Evolutionary conservation across 2,888 invertebrate genomes (phyloP).

Genomic region (Orthosia incerta): DNA sequence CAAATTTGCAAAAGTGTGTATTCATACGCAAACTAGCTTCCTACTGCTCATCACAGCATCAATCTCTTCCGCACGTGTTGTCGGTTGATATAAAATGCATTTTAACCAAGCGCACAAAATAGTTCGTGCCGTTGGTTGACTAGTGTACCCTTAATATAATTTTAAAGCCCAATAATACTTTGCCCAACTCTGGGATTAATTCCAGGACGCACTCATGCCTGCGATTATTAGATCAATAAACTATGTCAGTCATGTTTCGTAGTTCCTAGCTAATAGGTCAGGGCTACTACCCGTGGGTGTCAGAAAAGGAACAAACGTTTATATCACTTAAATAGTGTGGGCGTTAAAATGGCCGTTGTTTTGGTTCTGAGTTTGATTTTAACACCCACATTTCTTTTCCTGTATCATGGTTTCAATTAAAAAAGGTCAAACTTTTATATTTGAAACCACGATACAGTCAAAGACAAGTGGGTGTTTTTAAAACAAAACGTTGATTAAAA

Average conservation of each 20-base stretch:
- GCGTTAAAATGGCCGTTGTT: background rate
- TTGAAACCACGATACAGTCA: background rate
- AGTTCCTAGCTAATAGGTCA: background rate
- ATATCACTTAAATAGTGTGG: slow-evolving; percentile 11
- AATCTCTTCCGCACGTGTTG: too few relatives aligned
- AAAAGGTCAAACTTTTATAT: too few relatives aligned
- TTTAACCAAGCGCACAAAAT: too few relatives aligned
- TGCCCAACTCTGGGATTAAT: background rate
- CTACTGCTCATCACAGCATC: too few relatives aligned
- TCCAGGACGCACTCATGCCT: too few relatives aligned
- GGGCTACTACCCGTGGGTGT: background rate
- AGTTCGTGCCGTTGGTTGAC: too few relatives aligned
- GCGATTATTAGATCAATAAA: background rate
- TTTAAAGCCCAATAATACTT: background rate
- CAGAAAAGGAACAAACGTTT: slow-evolving; percentile 12
- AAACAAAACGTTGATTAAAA: background rate
- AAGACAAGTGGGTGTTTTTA: background rate
- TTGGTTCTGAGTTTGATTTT: background rate
- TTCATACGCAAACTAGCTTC: too few relatives aligned
- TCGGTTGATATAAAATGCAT: too few relatives aligned
- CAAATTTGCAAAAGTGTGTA: too few relatives aligned
- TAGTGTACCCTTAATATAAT: too few relatives aligned
- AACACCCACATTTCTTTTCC: too few relatives aligned
- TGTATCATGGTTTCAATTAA: too few relatives aligned
- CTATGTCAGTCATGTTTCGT: background rate